Conservation (phyloP, 2,113 vertebrate species). For the Ophthalmolycus amberensis region DNA sequence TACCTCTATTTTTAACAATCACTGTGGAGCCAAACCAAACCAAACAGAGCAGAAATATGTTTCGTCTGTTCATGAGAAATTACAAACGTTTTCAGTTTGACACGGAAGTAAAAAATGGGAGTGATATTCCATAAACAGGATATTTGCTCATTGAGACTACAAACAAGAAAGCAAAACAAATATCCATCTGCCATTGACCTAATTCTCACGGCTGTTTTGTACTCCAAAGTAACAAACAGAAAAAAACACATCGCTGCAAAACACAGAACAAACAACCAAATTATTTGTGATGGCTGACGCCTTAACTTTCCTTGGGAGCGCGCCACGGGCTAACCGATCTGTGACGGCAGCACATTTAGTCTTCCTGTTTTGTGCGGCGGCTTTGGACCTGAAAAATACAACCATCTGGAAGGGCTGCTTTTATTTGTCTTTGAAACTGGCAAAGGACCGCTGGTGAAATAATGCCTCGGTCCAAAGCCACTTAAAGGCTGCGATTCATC, state of each 20-base stretch:
- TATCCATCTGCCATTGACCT: conserved; percentile 8
- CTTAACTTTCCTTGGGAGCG: conserved; percentile 32
- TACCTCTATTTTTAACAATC: background rate
- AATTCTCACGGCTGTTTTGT: conserved; percentile 6
- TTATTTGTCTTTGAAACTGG: conserved; percentile 47
- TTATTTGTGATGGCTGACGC: conserved; percentile 38
- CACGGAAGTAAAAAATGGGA: background rate
- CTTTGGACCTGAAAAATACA: conserved; percentile 37
- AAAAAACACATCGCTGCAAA: background rate
- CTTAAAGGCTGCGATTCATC: conserved; percentile 30
- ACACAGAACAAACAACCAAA: conserved; percentile 29
- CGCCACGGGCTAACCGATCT: conserved; percentile 32
- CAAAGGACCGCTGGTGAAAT: conserved; percentile 3
- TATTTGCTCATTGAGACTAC: conserved; percentile 1
- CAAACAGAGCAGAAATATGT: background rate
- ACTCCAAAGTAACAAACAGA: conserved; percentile 13
- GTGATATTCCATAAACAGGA: background rate
- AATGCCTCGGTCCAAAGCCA: conserved; percentile 24
- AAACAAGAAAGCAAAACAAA: conserved; percentile 26
- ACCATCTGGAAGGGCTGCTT: conserved; percentile 55
- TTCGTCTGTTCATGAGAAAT: background rate
- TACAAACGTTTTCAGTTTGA: background rate
- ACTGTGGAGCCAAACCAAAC: background rate
- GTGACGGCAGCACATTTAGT: conserved; percentile 22
- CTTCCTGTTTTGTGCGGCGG: conserved; percentile 51